Conservation (phyloP, 2,113 vertebrate genomes). For the Phycodurus eques region DNA sequence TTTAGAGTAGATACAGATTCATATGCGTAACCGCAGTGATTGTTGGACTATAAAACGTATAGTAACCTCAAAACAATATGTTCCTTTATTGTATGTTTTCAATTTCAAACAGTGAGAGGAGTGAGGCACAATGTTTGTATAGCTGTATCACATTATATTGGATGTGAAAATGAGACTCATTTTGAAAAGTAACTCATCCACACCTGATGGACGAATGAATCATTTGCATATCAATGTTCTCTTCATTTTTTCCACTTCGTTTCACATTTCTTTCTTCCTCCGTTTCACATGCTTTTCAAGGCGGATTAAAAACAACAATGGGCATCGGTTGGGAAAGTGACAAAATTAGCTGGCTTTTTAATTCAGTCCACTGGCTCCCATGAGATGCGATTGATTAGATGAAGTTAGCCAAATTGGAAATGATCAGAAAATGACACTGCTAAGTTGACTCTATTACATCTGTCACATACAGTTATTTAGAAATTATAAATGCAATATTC, state of each 20-base stretch:
- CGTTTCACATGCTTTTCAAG: slow-evolving; percentile 36
- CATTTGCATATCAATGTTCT: slow-evolving; percentile 3
- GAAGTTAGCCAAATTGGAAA: slow-evolving; percentile 35
- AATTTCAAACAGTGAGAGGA: too few relatives aligned
- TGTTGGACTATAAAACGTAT: background rate
- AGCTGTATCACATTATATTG: too few relatives aligned
- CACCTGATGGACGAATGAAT: slow-evolving; percentile 27
- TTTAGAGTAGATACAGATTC: too few relatives aligned
- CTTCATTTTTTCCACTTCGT: background rate
- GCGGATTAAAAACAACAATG: slow-evolving; percentile 42
- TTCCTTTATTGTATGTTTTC: too few relatives aligned
- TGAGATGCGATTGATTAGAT: slow-evolving; percentile 49
- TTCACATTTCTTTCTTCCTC: slow-evolving; percentile 10
- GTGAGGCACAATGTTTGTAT: too few relatives aligned
- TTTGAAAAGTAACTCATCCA: background rate
- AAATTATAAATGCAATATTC: background rate
- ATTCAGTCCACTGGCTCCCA: slow-evolving; percentile 40
- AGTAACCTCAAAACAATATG: background rate
- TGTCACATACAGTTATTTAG: background rate
- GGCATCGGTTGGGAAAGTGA: slow-evolving; percentile 19
- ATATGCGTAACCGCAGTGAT: too few relatives aligned
- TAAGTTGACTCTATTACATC: background rate
- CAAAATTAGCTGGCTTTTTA: slow-evolving; percentile 34
- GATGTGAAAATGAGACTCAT: background rate
- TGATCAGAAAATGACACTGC: background rate